These are phyloP conservation scores for Tineola bisselliella DNA, from an alignment of 2,888 invertebrate genomes.

Conservation along the genomic window DNA sequence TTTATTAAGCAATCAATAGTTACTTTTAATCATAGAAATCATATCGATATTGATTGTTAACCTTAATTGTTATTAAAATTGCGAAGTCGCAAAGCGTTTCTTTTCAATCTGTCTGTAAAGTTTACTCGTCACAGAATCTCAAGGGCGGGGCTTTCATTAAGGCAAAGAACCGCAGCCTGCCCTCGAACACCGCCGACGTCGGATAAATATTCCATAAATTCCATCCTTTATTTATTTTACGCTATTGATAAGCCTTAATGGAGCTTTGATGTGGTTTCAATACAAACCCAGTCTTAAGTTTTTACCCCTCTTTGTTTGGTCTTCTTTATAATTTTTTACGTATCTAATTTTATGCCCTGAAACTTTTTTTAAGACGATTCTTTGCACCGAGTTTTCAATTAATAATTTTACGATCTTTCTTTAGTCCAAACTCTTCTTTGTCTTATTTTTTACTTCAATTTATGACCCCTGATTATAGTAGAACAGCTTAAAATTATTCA, in stretches of 20 bases:
- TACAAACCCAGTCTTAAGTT: conserved; percentile 43
- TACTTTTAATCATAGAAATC: not conserved
- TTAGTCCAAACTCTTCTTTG: conserved; percentile 16
- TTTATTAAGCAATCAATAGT: not conserved
- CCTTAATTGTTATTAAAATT: not conserved
- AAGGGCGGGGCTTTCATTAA: conserved; percentile 52
- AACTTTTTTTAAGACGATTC: conserved; percentile 1
- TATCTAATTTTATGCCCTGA: not conserved
- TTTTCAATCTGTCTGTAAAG: conserved; percentile 42
- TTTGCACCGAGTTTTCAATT: not conserved
- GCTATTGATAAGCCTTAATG: conserved; percentile 61
- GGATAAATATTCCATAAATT: conserved; percentile 60
- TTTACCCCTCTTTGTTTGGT: conserved; percentile 57
- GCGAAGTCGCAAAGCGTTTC: conserved; percentile 19
- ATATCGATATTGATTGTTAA: not conserved
- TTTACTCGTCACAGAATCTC: conserved; percentile 40
- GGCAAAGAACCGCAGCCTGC: conserved; percentile 51
- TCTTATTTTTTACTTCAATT: conserved; percentile 19
- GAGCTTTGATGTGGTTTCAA: conserved; percentile 59
- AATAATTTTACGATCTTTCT: conserved; percentile 7
- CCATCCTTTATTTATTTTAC: conserved; percentile 58
- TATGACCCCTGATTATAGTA: conserved; percentile 21
- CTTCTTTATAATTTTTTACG: conserved; percentile 27
- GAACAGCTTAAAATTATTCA: conserved; percentile 26
- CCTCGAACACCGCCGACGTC: conserved; percentile 23